These are phyloP conservation scores for Scomberomorus guttatus DNA, from an alignment of 2,797 vertebrate species.

Conservation along the genomic window DNA sequence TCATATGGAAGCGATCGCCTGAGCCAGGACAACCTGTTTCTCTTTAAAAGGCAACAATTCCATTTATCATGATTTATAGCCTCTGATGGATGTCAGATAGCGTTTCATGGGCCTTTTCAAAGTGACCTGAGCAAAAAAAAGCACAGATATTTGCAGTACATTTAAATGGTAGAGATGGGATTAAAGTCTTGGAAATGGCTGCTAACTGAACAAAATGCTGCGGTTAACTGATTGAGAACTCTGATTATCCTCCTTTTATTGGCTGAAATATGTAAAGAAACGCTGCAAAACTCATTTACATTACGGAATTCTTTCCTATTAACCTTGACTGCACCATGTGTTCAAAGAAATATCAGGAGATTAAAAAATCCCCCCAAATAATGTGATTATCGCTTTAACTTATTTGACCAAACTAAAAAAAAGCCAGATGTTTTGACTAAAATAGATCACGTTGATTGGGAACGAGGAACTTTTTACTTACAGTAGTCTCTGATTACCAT, in stretches of 20 bases:
- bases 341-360: not conserved
- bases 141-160: constrained; percentile 4
- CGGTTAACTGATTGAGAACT: constrained; percentile 26
- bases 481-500: not conserved
- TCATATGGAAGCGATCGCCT: constrained; percentile 78
- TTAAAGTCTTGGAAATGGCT: constrained; percentile 24
- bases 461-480: constrained; percentile 6
- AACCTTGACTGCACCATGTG: not conserved
- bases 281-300: not conserved
- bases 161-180: constrained; percentile 13
- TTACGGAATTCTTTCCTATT: not conserved
- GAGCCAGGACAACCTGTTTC: constrained; percentile 56
- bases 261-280: not conserved
- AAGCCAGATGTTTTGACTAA: not conserved
- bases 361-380: not conserved
- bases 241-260: constrained; percentile 5
- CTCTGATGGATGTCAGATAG: constrained; percentile 68
- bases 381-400: no score
- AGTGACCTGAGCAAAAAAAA: not conserved
- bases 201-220: constrained; percentile 25
- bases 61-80: constrained; percentile 70
- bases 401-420: not conserved
- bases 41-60: constrained; percentile 58
- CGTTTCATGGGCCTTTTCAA: constrained; percentile 43
- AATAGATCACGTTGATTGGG: not conserved